Evolutionary conservation across 2,797 vertebrate genomes (phyloP).

Genomic region (Pseudocheirus occidentalis): DNA sequence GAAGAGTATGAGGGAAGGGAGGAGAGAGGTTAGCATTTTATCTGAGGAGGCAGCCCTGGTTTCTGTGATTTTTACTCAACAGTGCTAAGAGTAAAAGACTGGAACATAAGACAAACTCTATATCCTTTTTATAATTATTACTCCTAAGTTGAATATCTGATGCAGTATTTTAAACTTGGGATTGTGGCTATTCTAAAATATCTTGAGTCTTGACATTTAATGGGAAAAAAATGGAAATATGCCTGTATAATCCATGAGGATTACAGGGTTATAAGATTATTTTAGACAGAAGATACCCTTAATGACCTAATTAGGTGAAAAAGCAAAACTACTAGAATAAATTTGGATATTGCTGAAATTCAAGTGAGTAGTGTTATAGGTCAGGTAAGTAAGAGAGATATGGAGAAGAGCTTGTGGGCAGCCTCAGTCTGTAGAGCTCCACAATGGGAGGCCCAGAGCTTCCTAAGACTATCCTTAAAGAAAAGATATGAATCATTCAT

Average conservation of each 20-base stretch:
- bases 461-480: neutral
- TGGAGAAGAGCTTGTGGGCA: neutral
- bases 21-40: neutral
- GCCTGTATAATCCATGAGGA: neutral
- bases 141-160: neutral
- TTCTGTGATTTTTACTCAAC: neutral
- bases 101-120: neutral
- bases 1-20: neutral
- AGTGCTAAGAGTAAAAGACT: slow-evolving; percentile 1
- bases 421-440: neutral
- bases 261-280: neutral
- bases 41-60: neutral
- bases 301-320: neutral
- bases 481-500: neutral
- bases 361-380: neutral
- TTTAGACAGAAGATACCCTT: neutral
- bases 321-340: slow-evolving; percentile 1
- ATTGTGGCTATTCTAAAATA: neutral
- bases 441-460: neutral
- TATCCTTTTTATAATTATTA: neutral
- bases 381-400: neutral
- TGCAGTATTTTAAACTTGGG: neutral
- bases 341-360: neutral
- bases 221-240: neutral
- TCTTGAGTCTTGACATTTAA: neutral